Conservation (phyloP, 2,797 vertebrate species). For the Novumbra hubbsi region DNA sequence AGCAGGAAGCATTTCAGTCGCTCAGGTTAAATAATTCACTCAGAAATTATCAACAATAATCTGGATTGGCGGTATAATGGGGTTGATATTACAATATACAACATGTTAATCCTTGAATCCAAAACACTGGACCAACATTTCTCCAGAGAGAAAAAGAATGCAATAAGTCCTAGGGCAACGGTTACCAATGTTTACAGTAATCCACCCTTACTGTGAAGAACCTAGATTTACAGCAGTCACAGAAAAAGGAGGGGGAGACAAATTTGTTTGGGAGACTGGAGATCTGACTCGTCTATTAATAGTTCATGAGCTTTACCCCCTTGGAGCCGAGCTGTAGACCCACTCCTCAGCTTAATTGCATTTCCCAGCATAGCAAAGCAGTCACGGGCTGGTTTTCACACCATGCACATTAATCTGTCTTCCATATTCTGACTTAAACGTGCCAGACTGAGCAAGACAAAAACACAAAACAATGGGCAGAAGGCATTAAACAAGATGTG, state of each 20-base stretch:
- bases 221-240: background rate
- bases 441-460: constrained; percentile 23
- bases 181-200: constrained; percentile 32
- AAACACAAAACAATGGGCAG: constrained; percentile 16
- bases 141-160: constrained; percentile 3
- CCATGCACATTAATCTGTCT: constrained; percentile 14
- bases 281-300: constrained; percentile 47
- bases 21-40: constrained; percentile 41
- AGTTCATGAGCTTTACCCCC: constrained; percentile 47
- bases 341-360: constrained; percentile 42
- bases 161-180: constrained; percentile 13
- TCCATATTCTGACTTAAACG: constrained; percentile 17
- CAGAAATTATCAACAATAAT: constrained; percentile 29
- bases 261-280: constrained; percentile 11
- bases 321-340: constrained; percentile 30
- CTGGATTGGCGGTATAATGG: constrained; percentile 13
- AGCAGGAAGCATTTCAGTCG: background rate
- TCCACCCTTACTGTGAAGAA: constrained; percentile 17
- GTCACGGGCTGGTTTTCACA: constrained; percentile 18
- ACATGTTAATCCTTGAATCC: constrained; percentile 31
- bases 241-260: constrained; percentile 5
- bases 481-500: constrained; percentile 17
- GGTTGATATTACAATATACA: constrained; percentile 38
- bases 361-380: constrained; percentile 38
- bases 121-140: constrained; percentile 21